phyloP scores from a whole-genome alignment of 2,113 vertebrate species.

The Callospermophilus lateralis region DNA sequence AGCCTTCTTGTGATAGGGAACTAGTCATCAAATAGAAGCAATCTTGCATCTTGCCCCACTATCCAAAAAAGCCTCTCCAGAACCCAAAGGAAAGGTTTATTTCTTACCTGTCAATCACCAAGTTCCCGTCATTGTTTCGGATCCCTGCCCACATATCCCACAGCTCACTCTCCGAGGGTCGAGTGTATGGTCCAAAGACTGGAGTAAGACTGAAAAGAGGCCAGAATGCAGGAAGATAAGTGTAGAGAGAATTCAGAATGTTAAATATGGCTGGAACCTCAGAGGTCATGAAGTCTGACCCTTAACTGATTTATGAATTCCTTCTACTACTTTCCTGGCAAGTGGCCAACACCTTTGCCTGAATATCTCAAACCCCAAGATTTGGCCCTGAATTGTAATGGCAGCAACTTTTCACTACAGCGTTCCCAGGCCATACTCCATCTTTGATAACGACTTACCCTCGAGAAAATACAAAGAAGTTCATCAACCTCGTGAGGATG shows the following conservation, averaged over 20 bases:
- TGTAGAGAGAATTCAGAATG: conserved; percentile 2
- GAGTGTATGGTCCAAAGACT: conserved; percentile 96
- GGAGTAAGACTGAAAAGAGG: conserved; percentile 89
- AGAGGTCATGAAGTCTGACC: neutral
- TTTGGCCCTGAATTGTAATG: neutral
- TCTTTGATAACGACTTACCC: conserved; percentile 87
- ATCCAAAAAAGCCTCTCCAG: neutral
- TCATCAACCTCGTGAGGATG: conserved; percentile 92
- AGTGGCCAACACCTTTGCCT: conserved; percentile 6
- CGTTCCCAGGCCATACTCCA: neutral
- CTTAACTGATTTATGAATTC: neutral
- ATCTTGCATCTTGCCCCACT: neutral
- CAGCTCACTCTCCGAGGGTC: conserved; percentile 93
- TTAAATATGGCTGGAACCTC: neutral
- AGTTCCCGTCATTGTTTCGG: conserved; percentile 95
- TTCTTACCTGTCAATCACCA: conserved; percentile 94
- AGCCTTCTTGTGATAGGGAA: neutral
- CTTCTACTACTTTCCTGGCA: neutral
- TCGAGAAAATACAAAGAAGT: conserved; percentile 94
- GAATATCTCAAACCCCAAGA: neutral
- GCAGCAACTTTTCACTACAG: neutral
- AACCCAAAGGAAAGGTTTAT: neutral
- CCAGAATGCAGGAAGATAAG: neutral
- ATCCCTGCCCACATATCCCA: conserved; percentile 98
- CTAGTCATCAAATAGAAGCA: neutral